Percentiles rank a stretch among this genome's conserved stretches.
phyloP scores from a whole-genome alignment of 1,140 invertebrate genomes.

The Leptinotarsa undecemlineata region DNA sequence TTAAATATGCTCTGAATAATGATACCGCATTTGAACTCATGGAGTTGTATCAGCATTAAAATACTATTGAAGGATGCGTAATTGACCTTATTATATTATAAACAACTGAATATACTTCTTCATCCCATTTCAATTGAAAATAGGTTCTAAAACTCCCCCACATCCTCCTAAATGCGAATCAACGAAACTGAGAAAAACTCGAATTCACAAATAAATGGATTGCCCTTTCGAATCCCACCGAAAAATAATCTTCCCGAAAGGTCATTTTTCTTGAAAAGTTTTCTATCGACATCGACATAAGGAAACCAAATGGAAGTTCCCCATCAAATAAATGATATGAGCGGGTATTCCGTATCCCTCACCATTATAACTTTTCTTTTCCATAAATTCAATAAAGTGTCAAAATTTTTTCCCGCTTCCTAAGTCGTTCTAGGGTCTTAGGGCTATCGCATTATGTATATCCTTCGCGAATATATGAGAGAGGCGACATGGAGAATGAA shows the following conservation, averaged over 20 bases:
- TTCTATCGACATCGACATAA: not conserved
- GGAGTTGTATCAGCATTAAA: no score
- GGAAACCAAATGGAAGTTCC: slow-evolving; percentile 11
- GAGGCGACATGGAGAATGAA: not conserved
- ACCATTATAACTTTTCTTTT: slow-evolving; percentile 22
- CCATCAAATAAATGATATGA: slow-evolving; percentile 20
- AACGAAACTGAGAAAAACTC: no score
- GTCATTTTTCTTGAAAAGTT: slow-evolving; percentile 8
- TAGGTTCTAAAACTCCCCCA: no score
- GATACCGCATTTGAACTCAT: no score
- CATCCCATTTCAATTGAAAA: no score
- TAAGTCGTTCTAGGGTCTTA: slow-evolving; percentile 11
- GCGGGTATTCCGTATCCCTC: not conserved
- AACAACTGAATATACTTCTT: no score
- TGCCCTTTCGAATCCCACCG: no score
- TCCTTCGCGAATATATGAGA: slow-evolving; percentile 12
- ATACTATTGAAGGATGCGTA: no score
- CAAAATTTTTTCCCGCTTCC: slow-evolving; percentile 23
- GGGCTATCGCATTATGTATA: slow-evolving; percentile 27
- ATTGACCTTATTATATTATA: no score
- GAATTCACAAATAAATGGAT: no score
- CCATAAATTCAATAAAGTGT: slow-evolving; percentile 28
- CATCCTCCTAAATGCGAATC: no score
- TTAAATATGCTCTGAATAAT: no score
- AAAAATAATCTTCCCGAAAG: not conserved